A percentile compares a stretch with the other conserved stretches of the same genome.
phyloP scores from a whole-genome alignment of 2,888 invertebrate genomes.

The Bembecia ichneumoniformis region DNA sequence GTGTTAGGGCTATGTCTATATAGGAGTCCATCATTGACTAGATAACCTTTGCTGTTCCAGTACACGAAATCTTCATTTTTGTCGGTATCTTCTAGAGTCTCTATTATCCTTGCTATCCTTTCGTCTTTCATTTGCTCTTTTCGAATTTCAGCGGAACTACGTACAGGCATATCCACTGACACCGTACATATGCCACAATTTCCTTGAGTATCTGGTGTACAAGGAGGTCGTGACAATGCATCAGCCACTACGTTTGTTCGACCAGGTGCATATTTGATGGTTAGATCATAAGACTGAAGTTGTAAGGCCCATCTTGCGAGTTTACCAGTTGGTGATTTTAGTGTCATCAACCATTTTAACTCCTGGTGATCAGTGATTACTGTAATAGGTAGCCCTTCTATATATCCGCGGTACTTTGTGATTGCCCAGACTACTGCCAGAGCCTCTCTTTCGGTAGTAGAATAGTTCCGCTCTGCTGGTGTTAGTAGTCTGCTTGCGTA shows the following conservation, averaged over 20 bases:
- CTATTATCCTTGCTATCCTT: conserved; percentile 10
- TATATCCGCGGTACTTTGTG: too few relatives aligned
- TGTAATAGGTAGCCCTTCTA: too few relatives aligned
- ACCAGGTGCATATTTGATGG: too few relatives aligned
- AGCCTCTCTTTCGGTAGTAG: too few relatives aligned
- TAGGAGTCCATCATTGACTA: conserved; percentile 15
- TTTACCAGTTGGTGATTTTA: too few relatives aligned
- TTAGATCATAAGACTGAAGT: too few relatives aligned
- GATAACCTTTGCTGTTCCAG: conserved; percentile 15
- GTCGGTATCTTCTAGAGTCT: conserved; percentile 2
- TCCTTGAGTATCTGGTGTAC: neutral
- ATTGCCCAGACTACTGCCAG: too few relatives aligned
- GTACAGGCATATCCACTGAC: conserved; percentile 12
- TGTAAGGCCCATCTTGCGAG: too few relatives aligned
- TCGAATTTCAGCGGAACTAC: neutral
- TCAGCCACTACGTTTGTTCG: conserved; percentile 39
- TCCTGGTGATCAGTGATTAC: too few relatives aligned
- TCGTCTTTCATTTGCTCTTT: conserved; percentile 5
- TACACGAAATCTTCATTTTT: neutral
- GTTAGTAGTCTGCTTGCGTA: too few relatives aligned
- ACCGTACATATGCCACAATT: neutral
- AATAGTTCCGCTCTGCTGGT: too few relatives aligned
- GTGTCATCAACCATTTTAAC: too few relatives aligned
- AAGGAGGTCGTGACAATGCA: conserved; percentile 13
- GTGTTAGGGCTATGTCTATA: conserved; percentile 11